Percentiles rank a stretch among this genome's conserved stretches.
Evolutionary conservation across 1,140 invertebrate genomes (phyloP).

Genomic region (Gryllus bimaculatus): DNA sequence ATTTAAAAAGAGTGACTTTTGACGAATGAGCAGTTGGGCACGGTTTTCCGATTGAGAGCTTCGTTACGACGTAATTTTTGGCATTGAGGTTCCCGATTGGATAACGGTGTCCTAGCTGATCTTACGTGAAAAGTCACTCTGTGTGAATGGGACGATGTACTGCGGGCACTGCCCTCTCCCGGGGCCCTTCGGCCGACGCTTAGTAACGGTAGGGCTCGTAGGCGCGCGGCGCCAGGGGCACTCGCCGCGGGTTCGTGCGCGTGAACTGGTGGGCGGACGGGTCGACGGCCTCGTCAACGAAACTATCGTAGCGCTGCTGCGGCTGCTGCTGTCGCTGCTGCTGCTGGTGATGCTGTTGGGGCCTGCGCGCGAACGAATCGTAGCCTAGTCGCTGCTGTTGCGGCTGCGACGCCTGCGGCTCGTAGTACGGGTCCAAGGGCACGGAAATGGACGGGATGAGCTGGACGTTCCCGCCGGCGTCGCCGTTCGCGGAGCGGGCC

Average conservation of each 20-base stretch:
- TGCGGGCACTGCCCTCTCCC: no score
- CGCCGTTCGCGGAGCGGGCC: not conserved
- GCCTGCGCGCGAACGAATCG: not conserved
- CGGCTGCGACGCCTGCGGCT: not conserved
- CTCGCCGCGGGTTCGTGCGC: not conserved
- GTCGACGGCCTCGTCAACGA: not conserved
- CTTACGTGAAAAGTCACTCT: no score
- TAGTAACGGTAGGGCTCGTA: not conserved
- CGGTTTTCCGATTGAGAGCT: no score
- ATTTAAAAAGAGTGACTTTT: no score
- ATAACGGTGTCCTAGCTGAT: no score
- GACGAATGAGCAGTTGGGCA: no score
- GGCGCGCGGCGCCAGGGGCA: not conserved
- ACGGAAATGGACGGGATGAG: conserved; percentile 1
- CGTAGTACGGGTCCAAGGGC: not conserved
- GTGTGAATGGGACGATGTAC: no score
- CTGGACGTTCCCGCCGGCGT: not conserved
- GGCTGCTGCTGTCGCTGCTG: not conserved
- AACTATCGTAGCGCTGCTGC: not conserved
- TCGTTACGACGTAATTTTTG: no score
- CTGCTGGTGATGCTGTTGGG: not conserved
- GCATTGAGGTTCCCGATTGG: no score
- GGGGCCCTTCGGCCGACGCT: no score
- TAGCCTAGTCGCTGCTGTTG: not conserved
- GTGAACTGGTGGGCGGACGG: not conserved